Evolutionary conservation across 2,113 vertebrate genomes (phyloP).

Genomic region (Ochotona curzoniae): DNA sequence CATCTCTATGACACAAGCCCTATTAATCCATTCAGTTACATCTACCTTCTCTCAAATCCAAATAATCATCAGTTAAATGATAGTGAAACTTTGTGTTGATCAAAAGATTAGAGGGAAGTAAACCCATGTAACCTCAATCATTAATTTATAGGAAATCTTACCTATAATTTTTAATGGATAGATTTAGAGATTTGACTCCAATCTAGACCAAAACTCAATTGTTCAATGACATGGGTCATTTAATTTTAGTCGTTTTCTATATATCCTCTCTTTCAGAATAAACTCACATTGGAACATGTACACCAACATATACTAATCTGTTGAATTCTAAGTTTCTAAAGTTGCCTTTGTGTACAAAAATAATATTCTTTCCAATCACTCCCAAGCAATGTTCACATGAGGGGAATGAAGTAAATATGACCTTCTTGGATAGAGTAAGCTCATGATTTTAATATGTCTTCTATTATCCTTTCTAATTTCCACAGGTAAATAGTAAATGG

Average conservation of each 20-base stretch:
- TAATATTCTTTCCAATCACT: neutral
- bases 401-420: neutral
- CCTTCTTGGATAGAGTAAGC: neutral
- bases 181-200: neutral
- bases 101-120: neutral
- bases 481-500: neutral
- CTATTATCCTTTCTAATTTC: neutral
- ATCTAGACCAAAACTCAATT: neutral
- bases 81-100: neutral
- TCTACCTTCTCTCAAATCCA: constrained; percentile 1
- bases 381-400: neutral
- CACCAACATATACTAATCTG: neutral
- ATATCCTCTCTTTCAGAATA: neutral
- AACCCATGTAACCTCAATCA: neutral
- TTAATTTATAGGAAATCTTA: neutral
- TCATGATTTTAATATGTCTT: neutral
- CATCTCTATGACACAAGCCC: neutral
- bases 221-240: neutral
- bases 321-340: constrained; percentile 19
- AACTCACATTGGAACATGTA: neutral
- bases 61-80: neutral
- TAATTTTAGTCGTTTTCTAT: neutral
- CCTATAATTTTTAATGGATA: neutral
- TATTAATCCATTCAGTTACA: neutral
- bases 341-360: constrained; percentile 17